Evolutionary conservation across 2,113 vertebrate genomes (phyloP).

Genomic region (Psettodes erumei): DNA sequence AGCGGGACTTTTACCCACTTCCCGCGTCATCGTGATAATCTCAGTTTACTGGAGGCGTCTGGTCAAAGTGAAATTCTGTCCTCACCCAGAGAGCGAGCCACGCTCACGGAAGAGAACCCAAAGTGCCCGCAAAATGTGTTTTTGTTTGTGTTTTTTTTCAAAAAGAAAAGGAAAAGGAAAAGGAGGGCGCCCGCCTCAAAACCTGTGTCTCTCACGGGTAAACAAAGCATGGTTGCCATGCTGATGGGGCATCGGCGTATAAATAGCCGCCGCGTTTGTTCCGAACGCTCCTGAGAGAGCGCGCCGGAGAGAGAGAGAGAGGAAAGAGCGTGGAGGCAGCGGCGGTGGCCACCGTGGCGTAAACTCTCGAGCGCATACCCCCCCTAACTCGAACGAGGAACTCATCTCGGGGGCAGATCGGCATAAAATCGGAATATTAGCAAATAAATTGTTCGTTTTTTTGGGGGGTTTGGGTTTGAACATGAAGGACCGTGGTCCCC

Average conservation of each 20-base stretch:
- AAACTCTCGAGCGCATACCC: too few relatives aligned
- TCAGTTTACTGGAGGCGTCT: slow-evolving; percentile 17
- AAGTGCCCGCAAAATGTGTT: slow-evolving; percentile 50
- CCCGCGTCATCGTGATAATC: slow-evolving; percentile 17
- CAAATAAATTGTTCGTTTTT: too few relatives aligned
- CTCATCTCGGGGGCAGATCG: too few relatives aligned
- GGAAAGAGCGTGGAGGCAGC: slow-evolving; percentile 19
- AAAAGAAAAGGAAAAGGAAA: slow-evolving; percentile 1
- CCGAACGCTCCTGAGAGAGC: slow-evolving; percentile 57
- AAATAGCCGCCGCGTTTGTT: slow-evolving; percentile 75
- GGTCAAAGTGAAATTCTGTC: slow-evolving; percentile 42
- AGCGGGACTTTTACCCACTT: slow-evolving; percentile 11
- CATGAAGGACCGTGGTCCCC: too few relatives aligned
- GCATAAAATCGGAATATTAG: not conserved
- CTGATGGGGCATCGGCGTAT: slow-evolving; percentile 61
- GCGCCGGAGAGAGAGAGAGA: slow-evolving; percentile 21
- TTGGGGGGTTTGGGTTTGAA: too few relatives aligned
- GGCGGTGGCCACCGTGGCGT: too few relatives aligned
- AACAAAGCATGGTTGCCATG: slow-evolving; percentile 75
- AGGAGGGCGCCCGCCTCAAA: slow-evolving; percentile 49
- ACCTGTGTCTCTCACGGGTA: slow-evolving; percentile 64
- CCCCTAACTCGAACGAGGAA: not conserved
- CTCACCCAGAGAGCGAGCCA: not conserved
- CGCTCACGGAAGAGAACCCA: slow-evolving; percentile 34
- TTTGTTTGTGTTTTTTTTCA: slow-evolving; percentile 42